Evolutionary conservation across 2,797 vertebrate species (phyloP).

Genomic region (Loriculus beryllinus): DNA sequence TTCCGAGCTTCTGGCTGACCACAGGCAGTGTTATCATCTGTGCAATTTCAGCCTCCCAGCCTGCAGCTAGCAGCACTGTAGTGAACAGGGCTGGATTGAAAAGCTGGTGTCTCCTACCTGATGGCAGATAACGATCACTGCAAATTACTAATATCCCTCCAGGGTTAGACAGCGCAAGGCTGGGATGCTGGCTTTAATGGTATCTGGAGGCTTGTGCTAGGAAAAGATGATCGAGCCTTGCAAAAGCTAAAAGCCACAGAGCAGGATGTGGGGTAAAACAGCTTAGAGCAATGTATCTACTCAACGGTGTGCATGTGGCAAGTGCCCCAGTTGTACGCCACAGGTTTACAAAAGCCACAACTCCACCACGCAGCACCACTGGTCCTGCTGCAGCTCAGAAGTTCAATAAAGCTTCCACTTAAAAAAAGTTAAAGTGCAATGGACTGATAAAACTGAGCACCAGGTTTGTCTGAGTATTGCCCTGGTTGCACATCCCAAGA

Average conservation of each 20-base stretch:
- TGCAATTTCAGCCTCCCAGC: not conserved
- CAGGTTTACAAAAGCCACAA: not conserved
- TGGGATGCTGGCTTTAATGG: slow-evolving; percentile 23
- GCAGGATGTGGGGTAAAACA: slow-evolving; percentile 44
- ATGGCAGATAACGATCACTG: slow-evolving; percentile 57
- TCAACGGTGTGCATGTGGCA: accelerated
- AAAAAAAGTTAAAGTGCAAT: not conserved
- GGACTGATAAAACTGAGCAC: not conserved
- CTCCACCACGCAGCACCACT: accelerated
- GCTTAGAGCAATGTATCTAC: not conserved
- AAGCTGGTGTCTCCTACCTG: slow-evolving; percentile 43
- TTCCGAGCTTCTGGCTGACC: not conserved
- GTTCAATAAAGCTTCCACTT: not conserved
- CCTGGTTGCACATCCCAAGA: not conserved
- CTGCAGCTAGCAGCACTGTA: not conserved
- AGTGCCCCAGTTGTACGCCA: not conserved
- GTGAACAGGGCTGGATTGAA: slow-evolving; percentile 13
- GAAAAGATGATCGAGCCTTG: slow-evolving; percentile 18
- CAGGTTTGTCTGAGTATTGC: not conserved
- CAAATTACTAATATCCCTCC: slow-evolving; percentile 52
- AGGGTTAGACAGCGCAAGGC: not conserved
- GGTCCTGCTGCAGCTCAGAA: not conserved
- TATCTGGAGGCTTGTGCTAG: not conserved
- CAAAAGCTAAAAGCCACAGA: slow-evolving; percentile 44
- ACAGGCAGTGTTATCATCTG: not conserved